Percentiles rank a stretch among this genome's conserved stretches.
Evolutionary conservation across 2,113 vertebrate genomes (phyloP).

Genomic region (Psilopsiagon aurifrons): DNA sequence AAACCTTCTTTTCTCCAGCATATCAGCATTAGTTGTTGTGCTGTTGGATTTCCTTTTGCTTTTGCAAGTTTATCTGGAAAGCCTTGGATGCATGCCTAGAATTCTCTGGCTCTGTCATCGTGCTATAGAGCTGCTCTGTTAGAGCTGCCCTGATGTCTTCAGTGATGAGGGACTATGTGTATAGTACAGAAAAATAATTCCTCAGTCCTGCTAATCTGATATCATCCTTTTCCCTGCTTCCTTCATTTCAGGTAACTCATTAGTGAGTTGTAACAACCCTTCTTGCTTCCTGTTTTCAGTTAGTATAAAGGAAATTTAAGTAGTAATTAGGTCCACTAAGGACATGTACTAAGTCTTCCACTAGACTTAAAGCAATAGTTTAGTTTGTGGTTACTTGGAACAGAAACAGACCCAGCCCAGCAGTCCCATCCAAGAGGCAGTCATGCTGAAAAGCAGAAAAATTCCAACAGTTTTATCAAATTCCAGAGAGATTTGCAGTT

Average conservation of each 20-base stretch:
- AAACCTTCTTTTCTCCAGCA: neutral
- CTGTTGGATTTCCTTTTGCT: neutral
- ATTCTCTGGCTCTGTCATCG: neutral
- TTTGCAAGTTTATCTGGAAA: neutral
- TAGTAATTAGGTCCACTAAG: neutral
- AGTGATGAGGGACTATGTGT: accelerated
- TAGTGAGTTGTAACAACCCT: neutral
- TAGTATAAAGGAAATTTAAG: neutral
- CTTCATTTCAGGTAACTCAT: neutral
- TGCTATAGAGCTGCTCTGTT: too few species aligned
- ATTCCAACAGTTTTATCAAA: neutral
- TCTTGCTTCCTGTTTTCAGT: neutral
- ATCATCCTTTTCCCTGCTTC: neutral
- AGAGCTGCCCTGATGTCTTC: neutral
- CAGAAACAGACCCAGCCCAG: neutral
- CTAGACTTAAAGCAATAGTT: neutral
- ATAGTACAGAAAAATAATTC: neutral
- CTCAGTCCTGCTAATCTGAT: neutral
- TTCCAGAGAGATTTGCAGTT: neutral
- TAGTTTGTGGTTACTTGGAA: neutral
- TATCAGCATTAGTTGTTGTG: neutral
- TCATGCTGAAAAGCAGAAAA: neutral
- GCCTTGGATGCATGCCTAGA: neutral
- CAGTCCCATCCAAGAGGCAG: neutral
- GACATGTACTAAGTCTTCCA: neutral